These are phyloP conservation scores for Lepas anatifera DNA, from an alignment of 2,888 invertebrate species.

Conservation along the genomic window DNA sequence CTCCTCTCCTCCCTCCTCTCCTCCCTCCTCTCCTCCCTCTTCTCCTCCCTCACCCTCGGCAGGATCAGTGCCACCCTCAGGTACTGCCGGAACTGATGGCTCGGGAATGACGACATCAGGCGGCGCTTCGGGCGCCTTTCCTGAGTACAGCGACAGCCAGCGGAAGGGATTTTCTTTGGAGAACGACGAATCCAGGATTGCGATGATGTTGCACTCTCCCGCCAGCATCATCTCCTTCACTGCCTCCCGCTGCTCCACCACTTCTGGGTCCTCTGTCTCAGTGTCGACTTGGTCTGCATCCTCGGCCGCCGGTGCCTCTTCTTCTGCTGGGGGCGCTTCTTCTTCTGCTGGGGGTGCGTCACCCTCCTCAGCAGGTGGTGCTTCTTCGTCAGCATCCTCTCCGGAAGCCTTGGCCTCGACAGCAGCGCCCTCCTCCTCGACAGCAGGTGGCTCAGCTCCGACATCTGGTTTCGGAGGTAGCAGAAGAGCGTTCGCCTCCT, in stretches of 20 bases:
- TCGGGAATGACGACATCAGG: no score
- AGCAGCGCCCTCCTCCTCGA: no score
- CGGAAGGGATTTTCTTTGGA: not conserved
- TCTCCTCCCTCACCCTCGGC: constrained; percentile 16
- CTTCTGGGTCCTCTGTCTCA: not conserved
- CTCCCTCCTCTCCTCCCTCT: constrained; percentile 22
- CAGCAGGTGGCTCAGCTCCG: no score
- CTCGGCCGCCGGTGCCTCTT: not conserved
- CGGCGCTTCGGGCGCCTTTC: constrained; percentile 12
- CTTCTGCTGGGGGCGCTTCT: not conserved
- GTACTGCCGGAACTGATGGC: no score
- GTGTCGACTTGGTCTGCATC: not conserved
- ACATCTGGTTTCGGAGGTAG: constrained; percentile 2
- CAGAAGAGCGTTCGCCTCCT: constrained; percentile 21
- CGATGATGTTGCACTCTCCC: constrained; percentile 1
- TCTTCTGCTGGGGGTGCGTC: not conserved
- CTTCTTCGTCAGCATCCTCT: no score
- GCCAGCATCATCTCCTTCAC: not conserved
- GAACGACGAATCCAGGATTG: not conserved
- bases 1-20: constrained; percentile 16
- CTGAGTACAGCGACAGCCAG: not conserved
- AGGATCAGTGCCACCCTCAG: constrained; percentile 21
- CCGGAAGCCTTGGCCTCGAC: no score
- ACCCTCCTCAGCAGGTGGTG: not conserved
- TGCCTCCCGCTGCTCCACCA: not conserved